A percentile compares a stretch with the other conserved stretches of the same genome.
These are phyloP conservation scores for Calliopsis andreniformis DNA, from an alignment of 1,140 invertebrate genomes.

Conservation along the genomic window DNA sequence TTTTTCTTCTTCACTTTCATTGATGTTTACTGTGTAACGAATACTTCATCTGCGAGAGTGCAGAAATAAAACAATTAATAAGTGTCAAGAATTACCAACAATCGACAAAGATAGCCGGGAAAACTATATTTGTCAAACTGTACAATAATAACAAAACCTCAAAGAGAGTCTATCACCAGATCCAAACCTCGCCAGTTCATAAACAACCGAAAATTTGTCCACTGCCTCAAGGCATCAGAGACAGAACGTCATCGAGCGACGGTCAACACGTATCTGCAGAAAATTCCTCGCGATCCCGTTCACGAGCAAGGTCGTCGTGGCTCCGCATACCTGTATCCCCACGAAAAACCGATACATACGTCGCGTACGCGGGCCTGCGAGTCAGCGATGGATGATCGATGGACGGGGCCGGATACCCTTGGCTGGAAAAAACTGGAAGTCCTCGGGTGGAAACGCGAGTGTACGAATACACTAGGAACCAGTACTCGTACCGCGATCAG, in stretches of 20 bases:
- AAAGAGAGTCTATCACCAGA: too few relatives aligned
- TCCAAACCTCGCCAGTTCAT: too few relatives aligned
- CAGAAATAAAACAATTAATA: too few relatives aligned
- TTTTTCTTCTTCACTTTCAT: too few relatives aligned
- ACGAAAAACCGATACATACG: conserved; percentile 67
- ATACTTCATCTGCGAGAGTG: too few relatives aligned
- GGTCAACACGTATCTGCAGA: conserved; percentile 32
- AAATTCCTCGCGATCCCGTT: conserved; percentile 46
- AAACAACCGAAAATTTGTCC: too few relatives aligned
- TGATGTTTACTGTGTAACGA: too few relatives aligned
- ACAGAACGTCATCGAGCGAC: conserved; percentile 32
- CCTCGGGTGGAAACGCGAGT: conserved; percentile 62
- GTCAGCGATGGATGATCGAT: conserved; percentile 73
- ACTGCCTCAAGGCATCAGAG: neutral
- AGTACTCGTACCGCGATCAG: conserved; percentile 23
- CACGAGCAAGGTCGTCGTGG: conserved; percentile 3
- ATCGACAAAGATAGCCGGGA: too few relatives aligned
- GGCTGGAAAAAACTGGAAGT: conserved; percentile 65
- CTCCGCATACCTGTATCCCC: conserved; percentile 50
- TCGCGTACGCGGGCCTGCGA: conserved; percentile 13
- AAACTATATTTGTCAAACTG: too few relatives aligned
- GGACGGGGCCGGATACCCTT: conserved; percentile 27
- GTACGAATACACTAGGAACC: conserved; percentile 46
- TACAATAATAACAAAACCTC: too few relatives aligned
- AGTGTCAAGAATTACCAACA: too few relatives aligned